A percentile compares a stretch with the other conserved stretches of the same genome.
Conservation (phyloP, 2,888 invertebrate species). For the Chymomyza amoena region DNA sequence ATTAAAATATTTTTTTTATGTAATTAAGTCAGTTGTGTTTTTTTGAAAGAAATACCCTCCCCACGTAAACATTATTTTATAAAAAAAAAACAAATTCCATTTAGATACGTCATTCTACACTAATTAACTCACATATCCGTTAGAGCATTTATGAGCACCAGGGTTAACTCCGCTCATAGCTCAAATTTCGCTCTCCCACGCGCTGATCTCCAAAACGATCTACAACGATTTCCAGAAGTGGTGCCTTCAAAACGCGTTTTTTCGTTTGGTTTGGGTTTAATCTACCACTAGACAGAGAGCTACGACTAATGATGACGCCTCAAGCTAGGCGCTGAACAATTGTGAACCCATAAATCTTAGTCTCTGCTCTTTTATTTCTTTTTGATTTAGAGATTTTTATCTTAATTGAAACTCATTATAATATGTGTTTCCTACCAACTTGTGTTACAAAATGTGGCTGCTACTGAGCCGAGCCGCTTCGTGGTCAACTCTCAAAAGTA, state of each 20-base stretch:
- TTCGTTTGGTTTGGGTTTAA: not conserved
- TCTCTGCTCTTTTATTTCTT: slow-evolving; percentile 35
- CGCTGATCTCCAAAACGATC: not conserved
- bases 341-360: slow-evolving; percentile 67
- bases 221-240: not conserved
- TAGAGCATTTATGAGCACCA: not conserved
- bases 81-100: slow-evolving; percentile 9
- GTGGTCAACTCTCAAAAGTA: no score
- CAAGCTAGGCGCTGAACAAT: slow-evolving; percentile 55
- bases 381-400: slow-evolving; percentile 68
- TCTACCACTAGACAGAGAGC: not conserved
- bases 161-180: not conserved
- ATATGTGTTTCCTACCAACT: slow-evolving; percentile 69
- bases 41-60: no score
- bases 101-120: not conserved
- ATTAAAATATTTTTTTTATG: no score
- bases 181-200: not conserved
- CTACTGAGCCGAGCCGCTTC: not conserved
- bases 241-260: not conserved
- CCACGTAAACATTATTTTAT: not conserved
- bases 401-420: slow-evolving; percentile 73
- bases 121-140: not conserved
- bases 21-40: no score
- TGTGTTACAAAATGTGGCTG: slow-evolving; percentile 40
- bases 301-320: slow-evolving; percentile 33